Conservation (phyloP, 2,888 invertebrate species). For the Xylota segnis region DNA sequence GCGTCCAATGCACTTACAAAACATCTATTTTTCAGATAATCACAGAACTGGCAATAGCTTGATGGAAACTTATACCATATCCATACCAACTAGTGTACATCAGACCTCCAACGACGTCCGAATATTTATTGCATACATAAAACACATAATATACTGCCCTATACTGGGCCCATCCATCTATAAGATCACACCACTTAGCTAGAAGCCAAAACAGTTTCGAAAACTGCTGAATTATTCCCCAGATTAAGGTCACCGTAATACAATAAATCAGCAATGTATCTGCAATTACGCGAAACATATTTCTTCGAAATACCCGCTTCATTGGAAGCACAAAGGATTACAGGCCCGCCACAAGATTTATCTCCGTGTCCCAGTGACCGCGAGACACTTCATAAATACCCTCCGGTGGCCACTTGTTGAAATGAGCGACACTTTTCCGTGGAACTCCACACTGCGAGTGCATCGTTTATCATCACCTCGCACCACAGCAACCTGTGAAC, state of each 20-base stretch:
- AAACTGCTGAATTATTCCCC: constrained; percentile 12
- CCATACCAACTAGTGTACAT: too few relatives aligned
- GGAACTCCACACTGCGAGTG: constrained; percentile 6
- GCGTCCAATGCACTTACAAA: too few relatives aligned
- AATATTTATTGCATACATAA: not conserved
- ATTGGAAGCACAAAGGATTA: not conserved
- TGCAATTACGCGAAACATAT: constrained; percentile 31
- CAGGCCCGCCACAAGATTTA: constrained; percentile 22
- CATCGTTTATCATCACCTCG: constrained; percentile 38
- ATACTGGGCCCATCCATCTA: constrained; percentile 10
- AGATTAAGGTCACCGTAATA: constrained; percentile 36
- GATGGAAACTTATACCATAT: too few relatives aligned
- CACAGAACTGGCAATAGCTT: too few relatives aligned
- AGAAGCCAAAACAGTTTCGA: constrained; percentile 34
- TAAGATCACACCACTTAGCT: constrained; percentile 32
- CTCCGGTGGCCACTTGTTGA: constrained; percentile 26
- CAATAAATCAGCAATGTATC: constrained; percentile 31
- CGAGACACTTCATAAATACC: not conserved
- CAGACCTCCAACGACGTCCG: not conserved
- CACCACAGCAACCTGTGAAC: constrained; percentile 5
- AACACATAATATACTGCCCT: not conserved
- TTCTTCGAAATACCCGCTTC: constrained; percentile 9
- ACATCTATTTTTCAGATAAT: too few relatives aligned
- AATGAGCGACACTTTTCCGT: constrained; percentile 40
- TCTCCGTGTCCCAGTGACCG: constrained; percentile 20